Evolutionary conservation across 1,140 invertebrate genomes (phyloP).

Genomic region (Caerostris extrusa): DNA sequence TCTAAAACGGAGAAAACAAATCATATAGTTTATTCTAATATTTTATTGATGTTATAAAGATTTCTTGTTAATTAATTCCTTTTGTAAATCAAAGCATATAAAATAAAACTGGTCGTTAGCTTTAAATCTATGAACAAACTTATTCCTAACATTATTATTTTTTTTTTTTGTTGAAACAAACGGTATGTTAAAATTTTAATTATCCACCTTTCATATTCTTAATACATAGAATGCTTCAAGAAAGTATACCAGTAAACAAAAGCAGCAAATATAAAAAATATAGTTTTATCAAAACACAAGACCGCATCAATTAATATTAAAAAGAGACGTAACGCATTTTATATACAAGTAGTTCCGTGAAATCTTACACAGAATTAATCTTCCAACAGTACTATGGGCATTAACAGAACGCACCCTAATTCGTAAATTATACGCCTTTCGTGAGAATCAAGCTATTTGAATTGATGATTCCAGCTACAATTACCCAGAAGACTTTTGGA

Average conservation of each 20-base stretch:
- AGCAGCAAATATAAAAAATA: neutral
- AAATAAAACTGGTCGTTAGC: too few species aligned
- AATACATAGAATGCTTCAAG: too few species aligned
- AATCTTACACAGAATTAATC: neutral
- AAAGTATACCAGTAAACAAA: neutral
- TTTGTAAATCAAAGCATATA: too few species aligned
- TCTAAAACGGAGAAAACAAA: too few species aligned
- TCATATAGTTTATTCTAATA: too few species aligned
- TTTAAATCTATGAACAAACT: too few species aligned
- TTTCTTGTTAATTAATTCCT: too few species aligned
- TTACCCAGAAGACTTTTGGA: slow-evolving; percentile 11
- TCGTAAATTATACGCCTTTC: slow-evolving; percentile 17
- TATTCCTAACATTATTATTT: too few species aligned
- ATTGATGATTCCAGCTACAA: slow-evolving; percentile 1
- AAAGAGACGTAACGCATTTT: neutral
- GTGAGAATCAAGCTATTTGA: neutral
- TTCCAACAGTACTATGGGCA: neutral
- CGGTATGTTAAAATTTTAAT: too few species aligned
- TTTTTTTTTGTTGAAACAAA: too few species aligned
- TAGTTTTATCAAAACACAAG: neutral
- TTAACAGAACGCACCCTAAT: slow-evolving; percentile 31
- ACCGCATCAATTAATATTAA: slow-evolving; percentile 25
- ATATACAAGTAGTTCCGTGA: slow-evolving; percentile 1
- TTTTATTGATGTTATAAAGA: too few species aligned
- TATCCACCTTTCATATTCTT: too few species aligned